Conservation (phyloP, 2,113 vertebrate species). For the Mesocricetus auratus region DNA sequence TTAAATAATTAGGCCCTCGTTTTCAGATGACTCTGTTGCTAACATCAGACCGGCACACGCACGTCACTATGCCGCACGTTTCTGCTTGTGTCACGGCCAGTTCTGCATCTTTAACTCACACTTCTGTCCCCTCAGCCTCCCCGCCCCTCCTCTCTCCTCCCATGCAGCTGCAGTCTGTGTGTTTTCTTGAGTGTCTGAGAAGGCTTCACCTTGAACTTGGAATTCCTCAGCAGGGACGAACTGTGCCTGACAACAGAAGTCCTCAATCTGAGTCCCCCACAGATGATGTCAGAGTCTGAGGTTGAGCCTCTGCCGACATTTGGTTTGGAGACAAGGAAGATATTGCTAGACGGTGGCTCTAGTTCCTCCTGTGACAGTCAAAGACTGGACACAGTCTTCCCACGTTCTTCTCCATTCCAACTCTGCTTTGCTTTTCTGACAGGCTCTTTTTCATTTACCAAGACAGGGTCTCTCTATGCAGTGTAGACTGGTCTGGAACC, state of each 20-base stretch:
- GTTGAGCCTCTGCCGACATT: neutral
- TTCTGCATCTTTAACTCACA: neutral
- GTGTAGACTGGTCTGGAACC: neutral
- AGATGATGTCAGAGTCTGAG: neutral
- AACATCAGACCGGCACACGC: neutral
- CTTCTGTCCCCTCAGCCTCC: neutral
- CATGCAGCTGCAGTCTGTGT: neutral
- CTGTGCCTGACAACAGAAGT: neutral
- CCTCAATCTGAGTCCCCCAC: neutral
- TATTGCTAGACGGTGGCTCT: neutral
- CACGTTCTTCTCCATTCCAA: neutral
- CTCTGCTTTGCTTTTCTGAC: neutral
- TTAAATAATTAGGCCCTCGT: neutral
- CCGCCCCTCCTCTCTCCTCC: neutral
- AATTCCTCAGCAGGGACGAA: neutral
- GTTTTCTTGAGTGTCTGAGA: neutral
- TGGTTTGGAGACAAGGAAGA: neutral
- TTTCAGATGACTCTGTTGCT: neutral
- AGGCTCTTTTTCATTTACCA: neutral
- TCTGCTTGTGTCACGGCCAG: neutral
- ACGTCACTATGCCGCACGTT: accelerated
- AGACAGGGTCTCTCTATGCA: neutral
- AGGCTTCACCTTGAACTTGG: neutral
- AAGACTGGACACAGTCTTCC: neutral
- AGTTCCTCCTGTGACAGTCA: neutral